phyloP scores from a whole-genome alignment of 37 sponge, comb jelly and placozoan genomes.

The Ephydatia muelleri region DNA sequence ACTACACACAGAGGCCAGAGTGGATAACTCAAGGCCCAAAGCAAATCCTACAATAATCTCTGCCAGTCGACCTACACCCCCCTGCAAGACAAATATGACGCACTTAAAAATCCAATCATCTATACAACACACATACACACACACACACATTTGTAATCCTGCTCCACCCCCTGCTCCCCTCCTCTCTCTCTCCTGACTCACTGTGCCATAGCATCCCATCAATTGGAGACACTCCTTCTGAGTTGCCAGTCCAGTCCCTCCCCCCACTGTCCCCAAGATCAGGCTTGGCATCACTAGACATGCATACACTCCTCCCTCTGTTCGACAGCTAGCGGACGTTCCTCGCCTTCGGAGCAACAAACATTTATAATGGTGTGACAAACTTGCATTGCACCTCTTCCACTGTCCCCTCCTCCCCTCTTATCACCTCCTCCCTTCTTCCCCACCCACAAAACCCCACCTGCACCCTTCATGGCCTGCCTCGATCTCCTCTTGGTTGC shows the following conservation, averaged over 20 bases:
- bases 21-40: constrained; percentile 71
- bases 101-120: too few species aligned
- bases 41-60: constrained; percentile 76
- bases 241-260: constrained; percentile 76
- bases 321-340: not conserved
- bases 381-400: not conserved
- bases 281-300: constrained; percentile 54
- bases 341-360: too few species aligned
- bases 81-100: too few species aligned
- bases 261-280: constrained; percentile 73
- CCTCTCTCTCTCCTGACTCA: too few species aligned
- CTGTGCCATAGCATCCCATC: constrained; percentile 81
- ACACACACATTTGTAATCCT: too few species aligned
- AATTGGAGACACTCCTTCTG: constrained; percentile 79
- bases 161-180: not conserved
- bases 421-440: not conserved
- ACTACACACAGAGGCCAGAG: constrained; percentile 63
- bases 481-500: too few species aligned
- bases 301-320: constrained; percentile 68
- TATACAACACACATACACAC: too few species aligned
- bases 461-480: not conserved
- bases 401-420: not conserved
- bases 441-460: not conserved
- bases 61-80: constrained; percentile 36
- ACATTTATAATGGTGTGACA: not conserved